Percentiles rank a stretch among this genome's conserved stretches.
Evolutionary conservation across 2,113 vertebrate species (phyloP).

Genomic region (Stercorarius parasiticus): DNA sequence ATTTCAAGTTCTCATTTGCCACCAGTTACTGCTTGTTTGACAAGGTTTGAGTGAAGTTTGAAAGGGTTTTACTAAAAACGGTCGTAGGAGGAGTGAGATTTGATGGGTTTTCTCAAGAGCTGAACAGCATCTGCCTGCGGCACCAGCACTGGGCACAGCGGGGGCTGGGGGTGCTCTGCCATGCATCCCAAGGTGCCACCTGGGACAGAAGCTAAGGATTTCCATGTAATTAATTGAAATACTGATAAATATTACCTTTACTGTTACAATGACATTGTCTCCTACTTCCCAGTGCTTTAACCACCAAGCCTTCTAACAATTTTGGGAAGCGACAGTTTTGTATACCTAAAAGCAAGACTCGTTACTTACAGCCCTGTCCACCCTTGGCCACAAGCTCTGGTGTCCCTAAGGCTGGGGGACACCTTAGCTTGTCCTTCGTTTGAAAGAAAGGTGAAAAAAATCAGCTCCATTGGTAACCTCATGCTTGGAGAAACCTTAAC

Average conservation of each 20-base stretch:
- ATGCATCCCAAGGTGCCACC: fast-evolving
- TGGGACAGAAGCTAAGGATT: not conserved
- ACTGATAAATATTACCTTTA: not conserved
- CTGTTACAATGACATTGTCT: not conserved
- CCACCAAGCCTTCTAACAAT: not conserved
- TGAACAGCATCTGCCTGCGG: not conserved
- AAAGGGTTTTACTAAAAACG: not conserved
- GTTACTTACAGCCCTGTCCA: not conserved
- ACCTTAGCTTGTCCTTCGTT: not conserved
- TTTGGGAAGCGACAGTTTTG: not conserved
- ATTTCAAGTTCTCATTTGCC: not conserved
- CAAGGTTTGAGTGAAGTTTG: not conserved
- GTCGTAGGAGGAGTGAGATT: not conserved
- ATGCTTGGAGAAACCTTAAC: not conserved
- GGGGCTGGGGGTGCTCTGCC: not conserved
- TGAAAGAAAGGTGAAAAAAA: not conserved
- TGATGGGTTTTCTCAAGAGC: not conserved
- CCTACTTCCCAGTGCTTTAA: not conserved
- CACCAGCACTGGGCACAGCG: fast-evolving
- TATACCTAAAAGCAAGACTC: not conserved
- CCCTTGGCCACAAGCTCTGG: not conserved
- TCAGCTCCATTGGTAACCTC: not conserved
- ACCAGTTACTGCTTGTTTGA: not conserved
- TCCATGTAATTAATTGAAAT: not conserved
- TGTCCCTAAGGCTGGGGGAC: not conserved